Evolutionary conservation across 2,113 vertebrate genomes (phyloP), one percentile per base, ranked within the genome.

Genomic region (Polypterus bichir): DNA sequence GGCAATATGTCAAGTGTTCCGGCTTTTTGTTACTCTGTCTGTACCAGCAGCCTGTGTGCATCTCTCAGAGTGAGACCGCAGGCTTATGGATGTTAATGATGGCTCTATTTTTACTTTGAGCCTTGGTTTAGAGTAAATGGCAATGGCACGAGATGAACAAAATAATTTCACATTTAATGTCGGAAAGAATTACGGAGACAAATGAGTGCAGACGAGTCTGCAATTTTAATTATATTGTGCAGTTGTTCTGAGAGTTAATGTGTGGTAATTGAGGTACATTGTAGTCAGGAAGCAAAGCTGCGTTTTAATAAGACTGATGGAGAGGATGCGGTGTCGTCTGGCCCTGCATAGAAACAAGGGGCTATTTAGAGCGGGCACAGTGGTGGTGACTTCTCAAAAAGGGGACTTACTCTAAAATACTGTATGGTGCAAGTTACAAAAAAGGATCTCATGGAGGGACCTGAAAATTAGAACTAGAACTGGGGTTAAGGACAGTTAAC

Each of bases 171-270:
- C 45, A 60, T 27, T 52, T 61, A 61, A 61, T 61, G n/a, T 45
- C 4, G 49, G 44, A 44, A 49, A 51, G 45, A 51, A 11, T 49
- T 44, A 44, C 48, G 49, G 11, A 44, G 9, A 8, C 48, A 61
- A 49, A 53, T 46, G 54, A 60, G 10, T 60, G 59, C 54, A 55
- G 54, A 55, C 44, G n/a, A 60, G 49, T 49, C 47, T 49, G 44
- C 10, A 27, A 49, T 61, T 61, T 61, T 52, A 61, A 61, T 61
- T 61, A 61, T 52, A 51, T 48, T 44, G 7, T 9, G 27, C 60
- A 4, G n/a, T 48, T 53, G 11, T 61, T 52, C 59, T 9, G 60
- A 9, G 44, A 51, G 60, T 61, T 61, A 51, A 61, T 61, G 60
- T 46, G 49, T 4, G 9, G 60, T 61, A 51, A 49, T 45, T 61